phyloP scores from a whole-genome alignment of 2,888 invertebrate genomes.

The Noctua pronuba region DNA sequence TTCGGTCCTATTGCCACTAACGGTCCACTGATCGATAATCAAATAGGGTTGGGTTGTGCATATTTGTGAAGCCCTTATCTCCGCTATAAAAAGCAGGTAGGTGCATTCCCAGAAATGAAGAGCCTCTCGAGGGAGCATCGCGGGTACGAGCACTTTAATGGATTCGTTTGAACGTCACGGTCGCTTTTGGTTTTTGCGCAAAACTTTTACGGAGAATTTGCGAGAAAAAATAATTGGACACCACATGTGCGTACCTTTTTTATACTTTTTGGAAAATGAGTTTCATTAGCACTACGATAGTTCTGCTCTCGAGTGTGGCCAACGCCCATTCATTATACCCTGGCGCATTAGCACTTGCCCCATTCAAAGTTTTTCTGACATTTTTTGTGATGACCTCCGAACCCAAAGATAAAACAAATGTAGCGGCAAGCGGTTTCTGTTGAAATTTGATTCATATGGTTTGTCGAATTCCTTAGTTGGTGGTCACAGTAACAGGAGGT shows the following conservation, averaged over 20 bases:
- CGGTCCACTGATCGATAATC: slow-evolving; percentile 77
- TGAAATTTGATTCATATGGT: slow-evolving; percentile 77
- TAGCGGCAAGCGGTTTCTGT: slow-evolving; percentile 75
- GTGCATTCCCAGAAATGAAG: slow-evolving; percentile 84
- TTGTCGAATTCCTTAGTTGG: slow-evolving; percentile 74
- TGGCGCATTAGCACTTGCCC: slow-evolving; percentile 71
- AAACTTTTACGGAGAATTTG: slow-evolving; percentile 70
- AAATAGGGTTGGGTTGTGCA: slow-evolving; percentile 81
- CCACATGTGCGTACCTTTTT: slow-evolving; percentile 69
- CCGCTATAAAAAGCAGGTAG: slow-evolving; percentile 88
- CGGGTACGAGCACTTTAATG: slow-evolving; percentile 75
- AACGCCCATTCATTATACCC: slow-evolving; percentile 68
- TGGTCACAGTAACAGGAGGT: slow-evolving; percentile 72
- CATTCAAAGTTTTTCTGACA: slow-evolving; percentile 71
- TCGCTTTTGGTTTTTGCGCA: slow-evolving; percentile 76
- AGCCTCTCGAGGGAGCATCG: slow-evolving; percentile 77
- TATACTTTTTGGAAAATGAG: slow-evolving; percentile 43
- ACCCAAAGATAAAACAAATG: slow-evolving; percentile 73
- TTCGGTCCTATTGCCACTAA: slow-evolving; percentile 70
- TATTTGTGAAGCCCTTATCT: slow-evolving; percentile 83
- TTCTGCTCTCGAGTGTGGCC: slow-evolving; percentile 40
- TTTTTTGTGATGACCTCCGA: slow-evolving; percentile 72
- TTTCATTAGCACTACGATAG: slow-evolving; percentile 47
- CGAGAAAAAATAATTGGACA: slow-evolving; percentile 63
- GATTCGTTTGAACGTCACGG: slow-evolving; percentile 71